Evolutionary conservation across 2,888 invertebrate species (phyloP), one percentile per base, ranked within the genome.

Genomic region (Agrotis ipsilon): DNA sequence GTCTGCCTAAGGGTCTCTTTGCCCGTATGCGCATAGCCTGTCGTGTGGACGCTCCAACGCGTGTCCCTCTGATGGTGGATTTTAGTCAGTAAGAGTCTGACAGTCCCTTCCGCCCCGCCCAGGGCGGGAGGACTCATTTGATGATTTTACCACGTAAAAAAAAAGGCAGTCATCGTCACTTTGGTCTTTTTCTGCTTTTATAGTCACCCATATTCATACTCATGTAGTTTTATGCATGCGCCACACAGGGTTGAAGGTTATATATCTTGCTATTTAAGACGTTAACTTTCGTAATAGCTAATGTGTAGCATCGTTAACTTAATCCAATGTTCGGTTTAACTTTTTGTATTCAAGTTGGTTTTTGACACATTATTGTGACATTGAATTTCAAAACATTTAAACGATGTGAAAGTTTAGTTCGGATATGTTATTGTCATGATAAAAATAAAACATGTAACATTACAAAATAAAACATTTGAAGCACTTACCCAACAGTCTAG

Each of bases 201-300:
- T 16, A 18, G 1, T 9, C 9, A 52, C 16, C 18, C 3, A 24
- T 9, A 54, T 18, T 54, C 18, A 24, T 16, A 24, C 24, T 18
- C 18, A 7, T 54, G 52, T 54, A 55, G 4, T 43, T 32, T 21
- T 54, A 46, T 1, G n/a, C 51, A 24, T 54, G 48, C n/a, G n/a
- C 71, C 77, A 87, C 86, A 86, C 63, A 81, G 72, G 2, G n/a
- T n/a, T n/a, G n/a, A n/a, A n/a, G n/a, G n/a, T n/a, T n/a, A n/a
- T n/a, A n/a, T n/a, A n/a, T n/a, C n/a, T n/a, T n/a, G n/a, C n/a
- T n/a, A n/a, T n/a, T n/a, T n/a, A n/a, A 89, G 85, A 88, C 90
- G 91, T 92, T 90, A 90, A 85, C 85, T 86, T 89, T 88, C 84
- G 83, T 85, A 87, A 82, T 82, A 87, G 85, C 88, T 92, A 92